These are phyloP conservation scores for Venusia cambrica DNA, from an alignment of 2,888 invertebrate genomes.

Conservation along the genomic window DNA sequence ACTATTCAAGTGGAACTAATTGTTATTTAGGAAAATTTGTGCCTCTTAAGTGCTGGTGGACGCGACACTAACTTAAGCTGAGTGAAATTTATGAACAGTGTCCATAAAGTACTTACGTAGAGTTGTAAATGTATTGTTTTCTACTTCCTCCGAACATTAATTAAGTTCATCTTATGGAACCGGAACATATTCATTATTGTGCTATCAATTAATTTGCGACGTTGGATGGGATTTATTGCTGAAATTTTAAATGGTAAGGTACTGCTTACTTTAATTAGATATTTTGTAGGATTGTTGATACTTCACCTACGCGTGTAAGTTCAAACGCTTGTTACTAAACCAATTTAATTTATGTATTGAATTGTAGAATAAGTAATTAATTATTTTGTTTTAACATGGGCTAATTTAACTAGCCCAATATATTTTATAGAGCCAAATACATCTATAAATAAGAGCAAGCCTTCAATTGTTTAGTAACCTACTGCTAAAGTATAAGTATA, in stretches of 20 bases:
- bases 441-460: too few species aligned
- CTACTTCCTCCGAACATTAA: slow-evolving; percentile 68
- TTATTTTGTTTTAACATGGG: too few species aligned
- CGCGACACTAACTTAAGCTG: slow-evolving; percentile 35
- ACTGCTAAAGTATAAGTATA: too few species aligned
- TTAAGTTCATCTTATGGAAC: slow-evolving; percentile 68
- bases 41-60: slow-evolving; percentile 44
- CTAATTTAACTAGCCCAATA: too few species aligned
- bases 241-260: slow-evolving; percentile 71
- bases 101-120: slow-evolving; percentile 62
- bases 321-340: too few species aligned
- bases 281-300: slow-evolving; percentile 21
- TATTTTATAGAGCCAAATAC: too few species aligned
- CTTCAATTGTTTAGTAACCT: too few species aligned
- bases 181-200: slow-evolving; percentile 68
- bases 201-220: slow-evolving; percentile 46
- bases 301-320: too few species aligned
- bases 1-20: slow-evolving; percentile 50
- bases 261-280: slow-evolving; percentile 37
- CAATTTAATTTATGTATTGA: too few species aligned
- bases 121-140: slow-evolving; percentile 69
- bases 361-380: too few species aligned
- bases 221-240: slow-evolving; percentile 56
- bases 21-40: slow-evolving; percentile 39
- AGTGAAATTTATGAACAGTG: slow-evolving; percentile 57